Conservation (phyloP, 1,140 invertebrate genomes). For the Plutomurus gul region DNA sequence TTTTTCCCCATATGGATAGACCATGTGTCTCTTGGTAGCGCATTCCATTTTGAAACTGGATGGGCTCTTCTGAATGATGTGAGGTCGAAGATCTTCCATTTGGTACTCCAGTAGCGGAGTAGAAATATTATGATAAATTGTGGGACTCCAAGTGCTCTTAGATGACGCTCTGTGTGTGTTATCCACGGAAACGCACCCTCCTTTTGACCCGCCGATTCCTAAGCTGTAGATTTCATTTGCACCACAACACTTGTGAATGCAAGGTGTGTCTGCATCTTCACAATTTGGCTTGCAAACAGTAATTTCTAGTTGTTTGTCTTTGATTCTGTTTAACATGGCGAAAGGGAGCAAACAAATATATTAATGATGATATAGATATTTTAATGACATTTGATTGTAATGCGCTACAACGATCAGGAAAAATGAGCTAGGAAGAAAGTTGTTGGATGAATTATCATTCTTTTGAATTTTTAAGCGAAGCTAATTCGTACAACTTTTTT, state of each 20-base stretch:
- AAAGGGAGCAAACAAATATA: background rate
- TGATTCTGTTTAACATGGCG: conserved; percentile 9
- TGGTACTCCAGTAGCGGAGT: background rate
- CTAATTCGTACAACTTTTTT: too few relatives aligned
- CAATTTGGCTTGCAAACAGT: conserved; percentile 38
- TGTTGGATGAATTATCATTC: background rate
- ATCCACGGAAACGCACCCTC: conserved; percentile 35
- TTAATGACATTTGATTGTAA: too few relatives aligned
- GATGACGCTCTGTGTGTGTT: background rate
- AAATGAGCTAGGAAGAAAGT: background rate
- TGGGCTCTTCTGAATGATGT: conserved; percentile 34
- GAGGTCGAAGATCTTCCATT: conserved; percentile 27
- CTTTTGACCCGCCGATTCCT: conserved; percentile 21
- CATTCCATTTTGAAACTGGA: background rate
- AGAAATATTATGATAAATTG: conserved; percentile 12
- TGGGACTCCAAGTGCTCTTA: conserved; percentile 18
- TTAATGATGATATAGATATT: too few relatives aligned
- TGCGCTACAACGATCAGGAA: background rate
- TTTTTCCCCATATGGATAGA: conserved; percentile 34
- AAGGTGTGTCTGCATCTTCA: conserved; percentile 34
- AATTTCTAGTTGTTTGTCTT: conserved; percentile 34
- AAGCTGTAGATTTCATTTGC: conserved; percentile 33
- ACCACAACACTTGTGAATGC: conserved; percentile 39
- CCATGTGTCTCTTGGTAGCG: background rate
- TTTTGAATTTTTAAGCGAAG: too few relatives aligned